Evolutionary conservation across 2,888 invertebrate genomes (phyloP).

Genomic region (Blastobasis adustella): DNA sequence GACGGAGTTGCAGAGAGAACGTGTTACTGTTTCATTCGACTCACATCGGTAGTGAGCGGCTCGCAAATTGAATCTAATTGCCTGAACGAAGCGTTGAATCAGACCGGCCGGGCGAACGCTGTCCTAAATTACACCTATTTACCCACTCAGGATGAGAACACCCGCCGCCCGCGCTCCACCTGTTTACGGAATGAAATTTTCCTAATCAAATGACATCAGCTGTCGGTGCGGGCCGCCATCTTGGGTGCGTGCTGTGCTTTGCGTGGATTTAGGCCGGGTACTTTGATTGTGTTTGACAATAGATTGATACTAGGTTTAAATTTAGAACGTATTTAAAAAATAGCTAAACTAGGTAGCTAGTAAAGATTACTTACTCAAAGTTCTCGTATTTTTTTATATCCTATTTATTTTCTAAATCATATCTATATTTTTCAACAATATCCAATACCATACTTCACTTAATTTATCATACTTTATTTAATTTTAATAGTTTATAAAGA

Average conservation of each 20-base stretch:
- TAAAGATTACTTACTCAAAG: no score
- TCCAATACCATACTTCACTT: no score
- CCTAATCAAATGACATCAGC: constrained; percentile 43
- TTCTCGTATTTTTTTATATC: no score
- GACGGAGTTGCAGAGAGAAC: constrained; percentile 46
- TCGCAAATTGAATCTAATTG: constrained; percentile 72
- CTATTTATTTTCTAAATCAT: no score
- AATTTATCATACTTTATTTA: no score
- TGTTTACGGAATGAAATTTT: constrained; percentile 41
- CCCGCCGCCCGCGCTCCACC: constrained; percentile 50
- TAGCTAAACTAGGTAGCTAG: no score
- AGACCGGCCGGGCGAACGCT: constrained; percentile 47
- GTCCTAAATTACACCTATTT: constrained; percentile 69
- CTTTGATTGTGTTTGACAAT: no score
- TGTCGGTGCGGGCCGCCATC: constrained; percentile 21
- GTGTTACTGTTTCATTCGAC: constrained; percentile 11
- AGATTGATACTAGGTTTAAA: no score
- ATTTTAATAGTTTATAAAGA: no score
- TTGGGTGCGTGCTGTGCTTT: constrained; percentile 5
- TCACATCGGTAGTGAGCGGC: constrained; percentile 46
- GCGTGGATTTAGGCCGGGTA: no score
- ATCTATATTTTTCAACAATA: no score
- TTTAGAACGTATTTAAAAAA: no score
- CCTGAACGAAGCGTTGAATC: constrained; percentile 71
- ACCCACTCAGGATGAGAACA: constrained; percentile 62